A percentile compares a stretch with the other conserved stretches of the same genome.
Evolutionary conservation across 2,113 vertebrate species (phyloP).

Genomic region (Chamaetylas fuelleborni): DNA sequence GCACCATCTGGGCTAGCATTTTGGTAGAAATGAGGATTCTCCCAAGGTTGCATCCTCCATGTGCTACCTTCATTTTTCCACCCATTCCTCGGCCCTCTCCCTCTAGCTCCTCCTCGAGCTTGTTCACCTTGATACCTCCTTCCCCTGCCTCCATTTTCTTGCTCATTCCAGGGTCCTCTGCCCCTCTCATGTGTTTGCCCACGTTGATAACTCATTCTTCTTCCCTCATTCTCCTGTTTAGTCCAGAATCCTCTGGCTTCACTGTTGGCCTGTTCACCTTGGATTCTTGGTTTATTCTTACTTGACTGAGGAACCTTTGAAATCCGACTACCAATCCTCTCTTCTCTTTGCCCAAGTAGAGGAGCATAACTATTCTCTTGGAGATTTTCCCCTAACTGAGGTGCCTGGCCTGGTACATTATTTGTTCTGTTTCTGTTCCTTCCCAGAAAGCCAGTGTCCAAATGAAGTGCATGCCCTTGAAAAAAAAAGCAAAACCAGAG

Average conservation of each 20-base stretch:
- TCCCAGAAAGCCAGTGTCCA: background rate
- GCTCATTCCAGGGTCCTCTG: background rate
- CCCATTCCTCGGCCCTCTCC: background rate
- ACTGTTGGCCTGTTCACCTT: constrained; percentile 3
- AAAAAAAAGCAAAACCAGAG: background rate
- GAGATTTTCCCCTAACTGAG: background rate
- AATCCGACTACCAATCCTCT: background rate
- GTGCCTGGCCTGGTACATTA: background rate
- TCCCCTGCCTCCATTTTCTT: background rate
- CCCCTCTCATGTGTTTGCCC: background rate
- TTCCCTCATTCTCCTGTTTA: constrained; percentile 42
- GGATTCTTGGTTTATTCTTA: constrained; percentile 45
- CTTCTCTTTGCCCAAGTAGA: constrained; percentile 30
- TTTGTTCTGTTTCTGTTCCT: constrained; percentile 42
- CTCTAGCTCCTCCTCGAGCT: background rate
- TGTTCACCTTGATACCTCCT: background rate
- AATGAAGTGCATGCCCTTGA: background rate
- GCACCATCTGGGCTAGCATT: background rate
- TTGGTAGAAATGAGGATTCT: constrained; percentile 12
- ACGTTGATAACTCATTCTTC: background rate
- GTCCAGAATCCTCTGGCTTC: constrained; percentile 37
- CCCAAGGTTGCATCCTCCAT: background rate
- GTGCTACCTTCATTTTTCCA: constrained; percentile 34
- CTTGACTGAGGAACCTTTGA: constrained; percentile 24
- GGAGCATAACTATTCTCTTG: background rate